phyloP scores from a whole-genome alignment of 2,797 vertebrate genomes.

The Crypturellus tataupa region DNA sequence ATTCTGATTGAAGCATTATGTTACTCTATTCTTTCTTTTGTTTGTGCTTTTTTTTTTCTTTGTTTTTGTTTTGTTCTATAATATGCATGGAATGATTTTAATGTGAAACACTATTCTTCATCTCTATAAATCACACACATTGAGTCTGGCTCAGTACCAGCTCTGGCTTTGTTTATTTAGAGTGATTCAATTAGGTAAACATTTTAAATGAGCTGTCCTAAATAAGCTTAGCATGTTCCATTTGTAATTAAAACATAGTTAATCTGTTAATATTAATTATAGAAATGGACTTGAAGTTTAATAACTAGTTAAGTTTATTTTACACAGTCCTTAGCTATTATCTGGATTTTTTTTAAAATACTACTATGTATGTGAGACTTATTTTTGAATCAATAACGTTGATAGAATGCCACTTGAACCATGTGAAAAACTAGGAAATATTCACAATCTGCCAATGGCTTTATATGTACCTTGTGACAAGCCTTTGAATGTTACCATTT shows the following conservation, averaged over 20 bases:
- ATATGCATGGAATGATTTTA: background rate
- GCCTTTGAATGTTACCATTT: background rate
- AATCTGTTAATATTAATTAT: constrained; percentile 60
- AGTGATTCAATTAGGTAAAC: background rate
- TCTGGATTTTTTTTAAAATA: background rate
- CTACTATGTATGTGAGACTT: background rate
- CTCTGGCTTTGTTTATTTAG: background rate
- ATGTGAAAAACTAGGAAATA: background rate
- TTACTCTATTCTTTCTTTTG: background rate
- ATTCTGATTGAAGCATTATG: background rate
- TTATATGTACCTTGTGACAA: background rate
- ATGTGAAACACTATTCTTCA: background rate
- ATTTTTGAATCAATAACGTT: background rate
- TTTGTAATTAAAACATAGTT: constrained; percentile 26
- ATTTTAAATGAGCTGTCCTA: background rate
- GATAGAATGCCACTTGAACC: background rate
- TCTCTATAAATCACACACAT: background rate
- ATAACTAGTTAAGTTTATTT: constrained; percentile 7
- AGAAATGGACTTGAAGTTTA: constrained; percentile 30
- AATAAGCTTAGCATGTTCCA: constrained; percentile 14
- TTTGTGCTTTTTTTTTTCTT: no score
- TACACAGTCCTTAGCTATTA: background rate
- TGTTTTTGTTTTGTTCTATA: background rate
- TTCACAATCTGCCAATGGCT: background rate
- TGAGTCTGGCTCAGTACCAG: background rate